A percentile compares a stretch with the other conserved stretches of the same genome.
These are phyloP conservation scores for Campylomormyrus tamandua DNA, from an alignment of 2,113 vertebrate species.

Conservation along the genomic window DNA sequence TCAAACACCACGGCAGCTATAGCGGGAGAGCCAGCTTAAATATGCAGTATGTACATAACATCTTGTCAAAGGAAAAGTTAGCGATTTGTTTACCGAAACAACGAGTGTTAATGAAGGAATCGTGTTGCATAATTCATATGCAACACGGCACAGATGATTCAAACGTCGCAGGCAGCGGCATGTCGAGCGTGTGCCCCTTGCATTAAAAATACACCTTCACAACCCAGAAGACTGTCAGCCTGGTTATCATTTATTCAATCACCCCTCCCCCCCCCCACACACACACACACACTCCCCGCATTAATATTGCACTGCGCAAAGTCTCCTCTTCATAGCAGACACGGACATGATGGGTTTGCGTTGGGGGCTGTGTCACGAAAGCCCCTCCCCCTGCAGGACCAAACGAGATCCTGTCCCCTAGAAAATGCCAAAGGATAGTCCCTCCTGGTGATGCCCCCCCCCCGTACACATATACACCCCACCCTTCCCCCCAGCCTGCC, in stretches of 20 bases:
- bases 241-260: constrained; percentile 59
- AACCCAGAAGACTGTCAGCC: constrained; percentile 45
- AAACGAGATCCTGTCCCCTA: constrained; percentile 26
- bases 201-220: constrained; percentile 65
- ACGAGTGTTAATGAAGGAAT: constrained; percentile 47
- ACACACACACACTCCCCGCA: constrained; percentile 32
- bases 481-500: constrained; percentile 74
- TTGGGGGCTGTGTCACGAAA: neutral
- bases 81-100: constrained; percentile 71
- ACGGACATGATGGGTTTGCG: neutral
- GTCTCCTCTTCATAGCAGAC: neutral
- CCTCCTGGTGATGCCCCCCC: constrained; percentile 21
- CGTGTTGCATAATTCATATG: constrained; percentile 60
- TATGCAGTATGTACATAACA: constrained; percentile 69
- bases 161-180: constrained; percentile 49
- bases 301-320: constrained; percentile 57
- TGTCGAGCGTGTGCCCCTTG: constrained; percentile 48
- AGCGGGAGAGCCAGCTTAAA: constrained; percentile 45
- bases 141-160: constrained; percentile 48
- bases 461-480: constrained; percentile 53
- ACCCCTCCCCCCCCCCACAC: constrained; percentile 25
- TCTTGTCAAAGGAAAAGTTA: constrained; percentile 58
- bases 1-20: constrained; percentile 15
- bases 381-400: constrained; percentile 5
- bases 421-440: neutral